Base-by-base conservation (phyloP, 2,113 vertebrate genomes). In the Orientallactaga bullata region DNA sequence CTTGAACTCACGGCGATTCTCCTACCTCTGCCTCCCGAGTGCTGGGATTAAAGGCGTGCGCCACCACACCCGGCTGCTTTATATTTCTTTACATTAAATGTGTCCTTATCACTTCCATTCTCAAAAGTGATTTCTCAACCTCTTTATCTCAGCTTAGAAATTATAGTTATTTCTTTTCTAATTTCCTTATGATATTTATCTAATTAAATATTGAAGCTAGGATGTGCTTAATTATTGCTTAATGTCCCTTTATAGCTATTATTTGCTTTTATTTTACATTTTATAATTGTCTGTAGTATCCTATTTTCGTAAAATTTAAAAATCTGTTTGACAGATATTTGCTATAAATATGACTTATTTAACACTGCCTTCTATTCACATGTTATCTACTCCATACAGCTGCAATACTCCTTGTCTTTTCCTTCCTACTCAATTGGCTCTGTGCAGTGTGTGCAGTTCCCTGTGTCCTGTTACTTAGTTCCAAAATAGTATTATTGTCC, bases 101-200 rank as follows among this genome's bases (percentile, higher is more conserved):
- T 69, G 23, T 47, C 68, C 24, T 92, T 79, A 85, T 91, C 55
- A 81, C 74, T 37, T 81, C n/a, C 30, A 68, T 89, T 90, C 60
- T 88, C 76, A 85, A 32, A 69, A 94, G 37, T 42, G 28, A 91
- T 58, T 60, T 66, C 86, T 39, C 4, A 32, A 23, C 35, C 30
- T 85, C 10, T 85, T 72, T 63, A 72, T 37, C 72, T 95, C 32
- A 84, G 17, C 69, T 63, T 28, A 76, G 32, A 58, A 90, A 79
- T 30, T 88, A 61, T 47, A 17, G 18, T 3, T 92, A 66, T 73
- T 18, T 17, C 55, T 58, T 77, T 60, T 0, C 4, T 30, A 66
- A 7, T 91, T 91, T 94, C 35, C 11, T 4, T 26, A 10, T n/a
- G 42, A 47, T 11, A 81, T 24, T 73, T 66, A 79, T 69, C 30